phyloP scores from a whole-genome alignment of 2,113 vertebrate genomes.

The Gobio gobio region DNA sequence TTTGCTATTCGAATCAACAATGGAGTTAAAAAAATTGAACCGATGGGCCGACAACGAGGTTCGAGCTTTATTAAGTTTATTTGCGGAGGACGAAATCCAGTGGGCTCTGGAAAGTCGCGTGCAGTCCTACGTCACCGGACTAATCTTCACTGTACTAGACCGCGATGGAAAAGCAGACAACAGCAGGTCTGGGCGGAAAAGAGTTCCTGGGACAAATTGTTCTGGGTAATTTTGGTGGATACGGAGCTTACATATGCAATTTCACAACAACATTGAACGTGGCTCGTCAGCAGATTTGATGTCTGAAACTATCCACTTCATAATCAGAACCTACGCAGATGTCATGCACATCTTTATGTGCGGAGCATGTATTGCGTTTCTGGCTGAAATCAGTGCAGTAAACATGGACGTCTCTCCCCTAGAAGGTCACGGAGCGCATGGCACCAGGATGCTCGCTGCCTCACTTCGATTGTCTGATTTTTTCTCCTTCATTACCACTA shows the following conservation, averaged over 20 bases:
- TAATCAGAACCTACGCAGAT: neutral
- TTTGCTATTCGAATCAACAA: no score
- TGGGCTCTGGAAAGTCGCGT: no score
- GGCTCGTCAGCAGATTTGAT: neutral
- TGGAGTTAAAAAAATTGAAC: no score
- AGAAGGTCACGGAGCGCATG: slow-evolving; percentile 79
- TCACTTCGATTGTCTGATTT: slow-evolving; percentile 76
- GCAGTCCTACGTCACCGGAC: no score
- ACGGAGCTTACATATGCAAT: neutral
- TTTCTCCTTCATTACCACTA: slow-evolving; percentile 80
- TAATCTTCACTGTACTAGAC: no score
- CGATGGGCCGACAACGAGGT: no score
- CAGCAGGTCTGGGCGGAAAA: no score
- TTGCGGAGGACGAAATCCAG: no score
- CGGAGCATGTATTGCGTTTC: neutral
- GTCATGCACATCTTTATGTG: neutral
- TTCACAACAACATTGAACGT: neutral
- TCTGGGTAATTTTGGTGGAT: no score
- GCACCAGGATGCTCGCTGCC: slow-evolving; percentile 73
- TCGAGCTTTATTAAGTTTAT: no score
- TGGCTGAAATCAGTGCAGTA: neutral
- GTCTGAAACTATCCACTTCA: neutral
- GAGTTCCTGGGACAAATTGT: no score
- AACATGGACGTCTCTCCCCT: neutral
- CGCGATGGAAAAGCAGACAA: no score